phyloP scores from a whole-genome alignment of 2,797 vertebrate species.

The Mus spretus region DNA sequence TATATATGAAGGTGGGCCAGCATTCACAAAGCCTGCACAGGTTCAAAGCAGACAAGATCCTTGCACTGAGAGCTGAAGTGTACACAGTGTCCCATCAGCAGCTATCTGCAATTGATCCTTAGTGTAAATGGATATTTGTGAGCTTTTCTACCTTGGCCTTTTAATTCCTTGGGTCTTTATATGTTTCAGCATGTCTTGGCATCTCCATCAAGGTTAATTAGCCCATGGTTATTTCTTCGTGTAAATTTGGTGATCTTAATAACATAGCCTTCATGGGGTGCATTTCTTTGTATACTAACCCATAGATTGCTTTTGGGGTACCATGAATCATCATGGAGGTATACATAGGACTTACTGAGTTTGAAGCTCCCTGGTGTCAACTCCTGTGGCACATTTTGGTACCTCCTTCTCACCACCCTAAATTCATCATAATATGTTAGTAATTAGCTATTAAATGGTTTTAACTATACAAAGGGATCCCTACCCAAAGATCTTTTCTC shows the following conservation, averaged over 20 bases:
- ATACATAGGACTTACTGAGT: neutral
- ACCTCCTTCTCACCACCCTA: neutral
- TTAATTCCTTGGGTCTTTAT: neutral
- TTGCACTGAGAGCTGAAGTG: neutral
- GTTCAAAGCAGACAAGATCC: neutral
- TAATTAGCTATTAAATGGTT: slow-evolving; percentile 19
- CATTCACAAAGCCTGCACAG: neutral
- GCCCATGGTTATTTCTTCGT: neutral
- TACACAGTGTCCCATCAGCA: neutral
- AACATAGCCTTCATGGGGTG: neutral
- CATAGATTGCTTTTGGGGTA: neutral
- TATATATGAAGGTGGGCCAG: neutral
- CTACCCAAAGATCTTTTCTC: neutral
- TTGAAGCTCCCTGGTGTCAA: neutral
- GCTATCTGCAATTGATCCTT: neutral
- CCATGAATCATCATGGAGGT: neutral
- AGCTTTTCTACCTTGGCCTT: neutral
- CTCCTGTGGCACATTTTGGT: neutral
- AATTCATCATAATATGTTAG: neutral
- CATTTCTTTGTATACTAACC: slow-evolving; percentile 34
- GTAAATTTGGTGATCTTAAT: slow-evolving; percentile 34
- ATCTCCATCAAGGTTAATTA: neutral
- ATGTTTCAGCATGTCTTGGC: slow-evolving; percentile 2
- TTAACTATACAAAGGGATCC: neutral
- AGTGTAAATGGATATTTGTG: neutral